These are phyloP conservation scores for Phyllotis vaccarum DNA, from an alignment of 2,797 vertebrate genomes.

Conservation along the genomic window DNA sequence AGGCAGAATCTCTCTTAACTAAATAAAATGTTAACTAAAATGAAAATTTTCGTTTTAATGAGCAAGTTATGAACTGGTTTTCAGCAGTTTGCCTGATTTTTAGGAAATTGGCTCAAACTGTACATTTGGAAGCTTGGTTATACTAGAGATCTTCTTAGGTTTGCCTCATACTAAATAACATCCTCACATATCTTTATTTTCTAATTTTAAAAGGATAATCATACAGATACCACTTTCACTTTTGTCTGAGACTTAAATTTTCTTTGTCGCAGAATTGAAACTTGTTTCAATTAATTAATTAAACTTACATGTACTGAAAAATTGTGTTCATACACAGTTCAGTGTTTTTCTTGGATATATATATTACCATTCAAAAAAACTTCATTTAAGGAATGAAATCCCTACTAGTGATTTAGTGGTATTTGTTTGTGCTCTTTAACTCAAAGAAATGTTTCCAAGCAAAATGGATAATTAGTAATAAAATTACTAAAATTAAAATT, in stretches of 20 bases:
- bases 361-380: background rate
- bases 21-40: slow-evolving; percentile 9
- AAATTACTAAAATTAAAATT: background rate
- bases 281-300: background rate
- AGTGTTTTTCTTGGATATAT: background rate
- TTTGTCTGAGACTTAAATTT: background rate
- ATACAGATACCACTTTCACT: background rate
- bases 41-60: slow-evolving; percentile 7
- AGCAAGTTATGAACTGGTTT: background rate
- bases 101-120: background rate
- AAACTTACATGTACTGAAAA: background rate
- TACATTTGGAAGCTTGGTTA: background rate
- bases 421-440: background rate
- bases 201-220: background rate
- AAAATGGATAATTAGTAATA: background rate
- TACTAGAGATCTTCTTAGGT: accelerated
- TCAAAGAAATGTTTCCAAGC: background rate
- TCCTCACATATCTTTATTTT: background rate
- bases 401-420: background rate
- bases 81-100: background rate
- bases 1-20: background rate
- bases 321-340: background rate
- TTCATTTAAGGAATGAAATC: background rate
- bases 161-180: background rate
- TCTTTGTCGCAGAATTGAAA: background rate